A percentile compares a stretch with the other conserved stretches of the same genome.
These are phyloP conservation scores for Amblyteles armatorius DNA, from an alignment of 2,888 invertebrate genomes.

Conservation along the genomic window DNA sequence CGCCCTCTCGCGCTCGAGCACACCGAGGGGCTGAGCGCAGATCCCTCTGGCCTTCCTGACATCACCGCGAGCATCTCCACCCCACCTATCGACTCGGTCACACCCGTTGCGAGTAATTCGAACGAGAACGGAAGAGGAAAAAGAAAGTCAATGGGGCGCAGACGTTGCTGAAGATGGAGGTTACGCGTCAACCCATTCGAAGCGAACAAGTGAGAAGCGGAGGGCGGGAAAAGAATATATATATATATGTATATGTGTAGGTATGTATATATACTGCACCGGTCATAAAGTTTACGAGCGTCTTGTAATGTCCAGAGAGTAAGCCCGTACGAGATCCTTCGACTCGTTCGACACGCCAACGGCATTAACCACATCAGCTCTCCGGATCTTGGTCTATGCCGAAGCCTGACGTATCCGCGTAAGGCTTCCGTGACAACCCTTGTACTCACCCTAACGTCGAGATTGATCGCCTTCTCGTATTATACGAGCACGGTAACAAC, in stretches of 20 bases:
- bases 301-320: slow-evolving; percentile 55
- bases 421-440: slow-evolving; percentile 55
- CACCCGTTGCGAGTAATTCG: slow-evolving; percentile 32
- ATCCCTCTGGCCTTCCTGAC: slow-evolving; percentile 9
- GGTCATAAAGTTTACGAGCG: slow-evolving; percentile 55
- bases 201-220: slow-evolving; percentile 13
- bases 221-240: not conserved
- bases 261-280: not conserved
- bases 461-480: slow-evolving; percentile 41
- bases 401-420: slow-evolving; percentile 37
- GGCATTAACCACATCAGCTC: slow-evolving; percentile 37
- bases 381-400: slow-evolving; percentile 15
- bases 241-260: not conserved
- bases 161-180: slow-evolving; percentile 9
- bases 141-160: not conserved
- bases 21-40: slow-evolving; percentile 1
- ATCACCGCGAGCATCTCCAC: not conserved
- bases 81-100: slow-evolving; percentile 3
- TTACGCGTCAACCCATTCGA: slow-evolving; percentile 4
- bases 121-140: slow-evolving; percentile 18
- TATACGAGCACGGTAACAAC: slow-evolving; percentile 31
- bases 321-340: slow-evolving; percentile 24
- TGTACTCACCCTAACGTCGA: slow-evolving; percentile 36
- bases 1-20: slow-evolving; percentile 29
- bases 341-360: slow-evolving; percentile 42